Base-by-base conservation (phyloP, 1,140 invertebrate genomes). In the Radopholus similis region DNA sequence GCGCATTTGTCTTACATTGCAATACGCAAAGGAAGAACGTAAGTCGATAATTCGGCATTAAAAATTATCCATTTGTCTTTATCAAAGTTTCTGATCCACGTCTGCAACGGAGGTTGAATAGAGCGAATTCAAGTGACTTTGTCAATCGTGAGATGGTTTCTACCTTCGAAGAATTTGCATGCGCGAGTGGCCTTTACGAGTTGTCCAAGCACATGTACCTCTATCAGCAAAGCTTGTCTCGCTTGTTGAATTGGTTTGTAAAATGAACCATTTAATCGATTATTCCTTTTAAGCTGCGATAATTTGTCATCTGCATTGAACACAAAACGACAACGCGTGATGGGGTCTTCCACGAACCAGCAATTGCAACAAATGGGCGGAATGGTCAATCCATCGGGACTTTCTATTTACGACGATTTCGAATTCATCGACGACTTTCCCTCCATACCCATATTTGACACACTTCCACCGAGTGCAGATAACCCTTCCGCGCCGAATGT, bases 141-240 rank as follows among this genome's bases (percentile, higher is more conserved):
- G n/a, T n/a, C n/a, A n/a, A n/a, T n/a, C n/a, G n/a, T 1, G 35
- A 35, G 21, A 23, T 35, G 21, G 18, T 54, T 18, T 71, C 71
- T 4, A 71, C 70, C 35, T 34, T 71, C 8, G 32, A 70, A 30
- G 42, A 65, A 26, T 71, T 71, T 60, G 70, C 70, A 1, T 28
- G 53, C 32, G 13, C 21, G 15, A 71, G 71, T 35, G 70, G 70
- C 2, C 28, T 71, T 2, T 26, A 35, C n/a, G 30, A 35, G 26
- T 59, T 71, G 23, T 34, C 70, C 8, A 40, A 68, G 21, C 59
- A 66, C 8, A 18, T 66, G 28, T 40, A 66, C n/a, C 26, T 64
- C 4, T 64, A 66, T 37, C 57, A 32, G 2, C 42, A 26, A 56
- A 38, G 34, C 34, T 59, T 51, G 47, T 26, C 15, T n/a, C 47